Conservation (phyloP, 2,888 invertebrate genomes). For the Cheilosia scutellata region DNA sequence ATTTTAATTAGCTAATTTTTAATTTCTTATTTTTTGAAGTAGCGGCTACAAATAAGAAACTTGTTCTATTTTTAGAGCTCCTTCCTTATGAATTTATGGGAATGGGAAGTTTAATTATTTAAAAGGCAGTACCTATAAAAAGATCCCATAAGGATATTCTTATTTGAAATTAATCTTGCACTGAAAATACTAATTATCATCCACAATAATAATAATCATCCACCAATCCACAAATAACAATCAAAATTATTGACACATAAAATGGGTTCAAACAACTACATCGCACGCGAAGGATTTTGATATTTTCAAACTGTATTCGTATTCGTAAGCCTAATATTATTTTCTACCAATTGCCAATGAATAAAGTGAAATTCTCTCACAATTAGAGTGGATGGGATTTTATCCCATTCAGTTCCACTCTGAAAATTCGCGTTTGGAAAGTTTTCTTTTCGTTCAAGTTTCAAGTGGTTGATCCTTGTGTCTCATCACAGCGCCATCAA, state of each 20-base stretch:
- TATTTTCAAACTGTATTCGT: not conserved
- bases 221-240: slow-evolving; percentile 7
- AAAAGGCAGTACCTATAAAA: too few relatives aligned
- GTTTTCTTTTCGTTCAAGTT: slow-evolving; percentile 15
- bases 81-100: too few relatives aligned
- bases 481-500: slow-evolving; percentile 13
- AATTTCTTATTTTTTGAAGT: too few relatives aligned
- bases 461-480: slow-evolving; percentile 4
- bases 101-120: too few relatives aligned
- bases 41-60: too few relatives aligned
- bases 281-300: not conserved
- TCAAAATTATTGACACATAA: slow-evolving; percentile 40
- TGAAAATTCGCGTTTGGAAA: not conserved
- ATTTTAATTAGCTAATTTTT: too few relatives aligned
- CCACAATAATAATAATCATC: slow-evolving; percentile 22
- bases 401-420: slow-evolving; percentile 5
- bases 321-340: not conserved
- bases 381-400: slow-evolving; percentile 22
- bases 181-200: not conserved
- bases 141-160: too few relatives aligned
- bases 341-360: slow-evolving; percentile 27
- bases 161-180: too few relatives aligned
- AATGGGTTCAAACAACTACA: slow-evolving; percentile 1
- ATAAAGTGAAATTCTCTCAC: slow-evolving; percentile 42
- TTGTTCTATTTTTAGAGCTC: too few relatives aligned